Evolutionary conservation across 2,113 vertebrate species (phyloP).

Genomic region (Ranitomeya imitator): DNA sequence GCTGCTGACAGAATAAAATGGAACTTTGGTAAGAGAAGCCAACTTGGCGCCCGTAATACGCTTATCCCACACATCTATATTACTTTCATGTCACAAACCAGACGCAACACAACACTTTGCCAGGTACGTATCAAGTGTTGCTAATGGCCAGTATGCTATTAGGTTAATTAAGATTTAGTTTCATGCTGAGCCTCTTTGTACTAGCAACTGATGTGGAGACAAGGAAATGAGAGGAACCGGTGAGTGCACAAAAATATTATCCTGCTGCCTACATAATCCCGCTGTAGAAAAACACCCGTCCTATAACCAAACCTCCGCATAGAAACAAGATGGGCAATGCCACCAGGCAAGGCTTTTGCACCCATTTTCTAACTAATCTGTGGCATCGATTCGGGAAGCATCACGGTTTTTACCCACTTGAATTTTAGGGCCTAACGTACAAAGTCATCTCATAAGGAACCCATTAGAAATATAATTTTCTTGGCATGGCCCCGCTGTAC

Average conservation of each 20-base stretch:
- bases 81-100: constrained; percentile 35
- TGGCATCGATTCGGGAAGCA: neutral
- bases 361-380: neutral
- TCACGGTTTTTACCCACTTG: neutral
- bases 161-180: constrained; percentile 42
- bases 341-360: neutral
- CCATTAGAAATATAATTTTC: neutral
- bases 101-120: neutral
- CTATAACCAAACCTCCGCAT: neutral
- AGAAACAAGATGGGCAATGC: neutral
- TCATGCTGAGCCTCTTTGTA: constrained; percentile 31
- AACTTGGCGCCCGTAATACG: constrained; percentile 29
- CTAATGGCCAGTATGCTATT: constrained; percentile 25
- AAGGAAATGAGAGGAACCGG: neutral
- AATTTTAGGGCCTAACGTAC: neutral
- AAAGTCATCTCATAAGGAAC: neutral
- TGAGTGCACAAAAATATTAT: constrained; percentile 1
- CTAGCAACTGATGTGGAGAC: neutral
- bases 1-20: constrained; percentile 43
- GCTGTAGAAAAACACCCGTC: neutral
- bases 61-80: constrained; percentile 50
- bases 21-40: constrained; percentile 17
- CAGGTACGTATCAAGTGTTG: constrained; percentile 31
- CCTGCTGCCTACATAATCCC: neutral
- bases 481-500: neutral